Evolutionary conservation across 92 coral and sea anemone genomes (phyloP), one percentile per base, ranked within the genome.

Genomic region (Epizoanthus rinbou): DNA sequence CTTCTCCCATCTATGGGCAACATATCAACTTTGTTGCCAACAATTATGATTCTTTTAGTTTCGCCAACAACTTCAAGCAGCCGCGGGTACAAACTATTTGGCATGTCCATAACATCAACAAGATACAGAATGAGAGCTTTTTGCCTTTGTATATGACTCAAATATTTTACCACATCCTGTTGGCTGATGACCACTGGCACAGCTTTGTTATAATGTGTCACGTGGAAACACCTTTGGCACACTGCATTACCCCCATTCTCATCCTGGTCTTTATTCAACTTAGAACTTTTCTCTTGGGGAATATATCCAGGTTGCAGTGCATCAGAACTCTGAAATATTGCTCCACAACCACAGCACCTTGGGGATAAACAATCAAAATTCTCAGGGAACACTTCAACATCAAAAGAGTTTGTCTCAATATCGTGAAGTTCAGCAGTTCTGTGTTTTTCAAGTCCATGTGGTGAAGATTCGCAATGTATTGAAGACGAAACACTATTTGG

Each of bases 321-420:
- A 76, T 88, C 80, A 18, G 87, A 78, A 76, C 99, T 96, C 74
- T 96, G 99, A n/a, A 96, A 92, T 54, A 94, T 75, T 53, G 94
- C 85, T 28, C 99, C 99, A 84, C 99, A 96, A 25, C 99, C 99
- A 11, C 86, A 67, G 54, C 99, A 96, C 75, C 87, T 95, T 18
- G 98, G 95, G 10, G 92, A 84, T 17, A 88, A 82, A 54, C 59
- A n/a, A 59, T 92, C 96, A 87, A 92, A 89, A 35, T 69, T 87
- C 31, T 92, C 89, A 7, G 96, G 96, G 35, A 60, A 87, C 11
- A 88, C 90, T 70, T 85, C 80, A 69, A 85, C 73, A 57, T 82
- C 85, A 17, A 85, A 56, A 23, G 64, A 81, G n/a, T 71, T 80
- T 2, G 54, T 45, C 64, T 75, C 68, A 75, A 17, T 18, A 14